Evolutionary conservation across 2,113 vertebrate genomes (phyloP).

Genomic region (Morone chrysops): DNA sequence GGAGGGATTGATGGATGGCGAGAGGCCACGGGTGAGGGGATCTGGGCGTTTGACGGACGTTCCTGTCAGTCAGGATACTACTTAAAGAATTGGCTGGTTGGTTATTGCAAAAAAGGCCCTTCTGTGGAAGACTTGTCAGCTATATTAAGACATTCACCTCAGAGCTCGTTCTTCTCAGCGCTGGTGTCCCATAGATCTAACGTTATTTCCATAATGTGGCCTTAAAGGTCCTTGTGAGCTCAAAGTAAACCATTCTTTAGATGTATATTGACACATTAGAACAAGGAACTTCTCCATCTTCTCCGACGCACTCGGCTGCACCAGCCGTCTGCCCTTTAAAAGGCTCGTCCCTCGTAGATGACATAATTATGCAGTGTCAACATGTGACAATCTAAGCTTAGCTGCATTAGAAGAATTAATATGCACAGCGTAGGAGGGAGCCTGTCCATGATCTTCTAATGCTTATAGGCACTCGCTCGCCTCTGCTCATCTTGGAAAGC

Average conservation of each 20-base stretch:
- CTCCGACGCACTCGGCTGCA: conserved; percentile 4
- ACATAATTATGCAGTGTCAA: conserved; percentile 79
- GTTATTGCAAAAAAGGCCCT: conserved; percentile 51
- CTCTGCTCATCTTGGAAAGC: conserved; percentile 52
- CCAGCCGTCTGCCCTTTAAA: conserved; percentile 58
- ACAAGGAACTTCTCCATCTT: conserved; percentile 25
- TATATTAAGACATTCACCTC: conserved; percentile 34
- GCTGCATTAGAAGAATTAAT: conserved; percentile 75
- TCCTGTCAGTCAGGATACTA: conserved; percentile 65
- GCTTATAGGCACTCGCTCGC: conserved; percentile 58
- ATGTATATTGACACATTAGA: conserved; percentile 47
- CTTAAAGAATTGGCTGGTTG: conserved; percentile 67
- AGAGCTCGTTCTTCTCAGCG: neutral
- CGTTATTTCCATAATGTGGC: conserved; percentile 17
- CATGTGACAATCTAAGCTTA: conserved; percentile 69
- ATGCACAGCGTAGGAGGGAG: conserved; percentile 69
- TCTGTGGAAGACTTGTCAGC: neutral
- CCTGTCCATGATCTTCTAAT: conserved; percentile 66
- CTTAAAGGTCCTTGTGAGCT: conserved; percentile 20
- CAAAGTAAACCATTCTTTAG: conserved; percentile 53
- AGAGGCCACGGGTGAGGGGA: conserved; percentile 69
- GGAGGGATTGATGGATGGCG: conserved; percentile 70
- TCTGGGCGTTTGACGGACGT: conserved; percentile 64
- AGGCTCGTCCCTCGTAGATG: conserved; percentile 62
- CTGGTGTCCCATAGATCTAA: conserved; percentile 18